Evolutionary conservation across 2,888 invertebrate genomes (phyloP), one percentile per base, ranked within the genome.

Genomic region (Scaptomyza cyrtandrae): DNA sequence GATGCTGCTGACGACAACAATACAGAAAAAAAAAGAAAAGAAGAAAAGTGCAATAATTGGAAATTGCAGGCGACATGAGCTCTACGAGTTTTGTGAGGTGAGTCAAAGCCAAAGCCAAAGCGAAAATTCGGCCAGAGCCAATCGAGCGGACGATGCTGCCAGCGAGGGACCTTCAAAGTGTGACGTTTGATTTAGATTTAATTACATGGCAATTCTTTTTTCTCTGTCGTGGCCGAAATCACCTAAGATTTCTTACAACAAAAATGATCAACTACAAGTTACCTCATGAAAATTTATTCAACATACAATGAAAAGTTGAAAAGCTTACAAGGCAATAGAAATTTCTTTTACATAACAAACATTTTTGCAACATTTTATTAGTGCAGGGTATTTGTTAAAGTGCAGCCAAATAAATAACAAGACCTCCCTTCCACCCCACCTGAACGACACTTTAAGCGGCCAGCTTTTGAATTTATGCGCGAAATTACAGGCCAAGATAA

Each of bases 131-230:
- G 72, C 66, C 87, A 81, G 66, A 85, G 65, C 87, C 83, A 87
- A 84, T 84, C 83, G 86, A 87, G 86, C 82, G 68, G 46, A 65
- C 70, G 57, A 73, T 66, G 69, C 61, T 65, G 64, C 60, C 71
- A 49, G 68, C 48, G 49, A 48, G 70, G 57, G 83, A 88, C 86
- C 86, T 86, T 86, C 85, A 86, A 75, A 83, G 80, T 78, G 86
- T 78, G 85, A 88, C 87, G 86, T 88, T 86, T 88, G 85, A 88
- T 88, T 84, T 86, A 88, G 87, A 86, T 88, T 88, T 86, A 86
- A 86, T 86, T 86, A 86, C 88, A 86, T 86, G 83, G 83, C 74
- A 84, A 72, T 60, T 39, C 14, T 56, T 59, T 39, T 39, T 14
- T 39, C 7, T 9, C 7, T 41, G 14, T 57, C 50, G 45, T 71